Percentiles rank a stretch among this genome's conserved stretches.
These are phyloP conservation scores for Stegodyphus mimosarum DNA, from an alignment of 1,140 invertebrate species.

Conservation along the genomic window DNA sequence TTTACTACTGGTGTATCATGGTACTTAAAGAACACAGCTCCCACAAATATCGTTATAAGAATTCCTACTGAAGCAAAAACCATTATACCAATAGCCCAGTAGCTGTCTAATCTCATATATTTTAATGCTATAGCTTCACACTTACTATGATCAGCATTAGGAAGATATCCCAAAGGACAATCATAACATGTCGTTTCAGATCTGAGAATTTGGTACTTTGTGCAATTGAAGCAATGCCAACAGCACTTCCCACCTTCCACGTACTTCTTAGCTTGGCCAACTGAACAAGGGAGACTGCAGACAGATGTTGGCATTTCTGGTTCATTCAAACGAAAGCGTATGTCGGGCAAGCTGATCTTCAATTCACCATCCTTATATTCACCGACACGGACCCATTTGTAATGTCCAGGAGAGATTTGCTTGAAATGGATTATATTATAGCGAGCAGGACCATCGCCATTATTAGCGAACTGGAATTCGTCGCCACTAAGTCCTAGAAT, in stretches of 20 bases:
- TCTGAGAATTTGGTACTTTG: constrained; percentile 86
- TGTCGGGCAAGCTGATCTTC: constrained; percentile 75
- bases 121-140: constrained; percentile 86
- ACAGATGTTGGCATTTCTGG: constrained; percentile 85
- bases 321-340: constrained; percentile 71
- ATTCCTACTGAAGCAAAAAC: constrained; percentile 70
- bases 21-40: constrained; percentile 76
- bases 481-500: constrained; percentile 78
- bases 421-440: constrained; percentile 97
- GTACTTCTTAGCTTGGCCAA: constrained; percentile 89
- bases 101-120: constrained; percentile 78
- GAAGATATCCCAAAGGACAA: constrained; percentile 84
- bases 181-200: constrained; percentile 84
- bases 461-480: constrained; percentile 84
- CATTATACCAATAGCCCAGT: constrained; percentile 88
- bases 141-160: constrained; percentile 77
- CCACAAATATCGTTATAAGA: constrained; percentile 68
- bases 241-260: constrained; percentile 92
- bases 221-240: constrained; percentile 96
- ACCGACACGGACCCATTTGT: constrained; percentile 87
- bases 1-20: constrained; percentile 89
- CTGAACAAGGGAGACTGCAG: constrained; percentile 90
- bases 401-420: constrained; percentile 78
- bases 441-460: constrained; percentile 88
- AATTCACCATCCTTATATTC: constrained; percentile 83